Conservation (phyloP, 2,113 vertebrate genomes). For the Gallinago jamesoni region DNA sequence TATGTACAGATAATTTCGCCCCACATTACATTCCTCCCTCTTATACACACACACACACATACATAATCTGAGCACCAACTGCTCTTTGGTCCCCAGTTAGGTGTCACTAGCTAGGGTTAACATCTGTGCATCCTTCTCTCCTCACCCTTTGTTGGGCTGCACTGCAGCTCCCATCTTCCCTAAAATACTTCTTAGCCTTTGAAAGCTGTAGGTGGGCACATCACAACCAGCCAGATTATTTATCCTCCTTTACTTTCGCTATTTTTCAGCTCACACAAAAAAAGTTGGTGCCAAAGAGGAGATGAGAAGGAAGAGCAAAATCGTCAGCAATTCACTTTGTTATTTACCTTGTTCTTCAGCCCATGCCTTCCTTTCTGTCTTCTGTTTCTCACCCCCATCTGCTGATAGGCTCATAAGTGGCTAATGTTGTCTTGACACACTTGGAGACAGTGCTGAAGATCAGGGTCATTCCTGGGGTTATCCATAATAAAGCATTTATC, state of each 20-base stretch:
- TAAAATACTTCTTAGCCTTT: background rate
- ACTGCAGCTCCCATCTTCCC: background rate
- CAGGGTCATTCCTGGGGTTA: background rate
- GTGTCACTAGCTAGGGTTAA: background rate
- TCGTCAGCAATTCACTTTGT: background rate
- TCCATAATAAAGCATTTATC: background rate
- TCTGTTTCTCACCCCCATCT: background rate
- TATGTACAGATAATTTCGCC: background rate
- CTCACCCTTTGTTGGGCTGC: rapidly evolving
- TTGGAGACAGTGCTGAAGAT: background rate
- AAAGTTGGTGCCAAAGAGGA: background rate
- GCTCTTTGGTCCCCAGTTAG: background rate
- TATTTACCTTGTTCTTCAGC: background rate
- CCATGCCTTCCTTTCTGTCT: background rate
- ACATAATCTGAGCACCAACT: background rate
- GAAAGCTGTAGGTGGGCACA: background rate
- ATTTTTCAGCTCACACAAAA: background rate
- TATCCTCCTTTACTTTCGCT: background rate
- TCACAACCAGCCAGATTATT: background rate
- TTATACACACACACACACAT: background rate
- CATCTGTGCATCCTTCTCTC: background rate
- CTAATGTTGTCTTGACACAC: background rate
- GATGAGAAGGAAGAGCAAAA: background rate
- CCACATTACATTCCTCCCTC: background rate
- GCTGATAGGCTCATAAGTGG: background rate